phyloP scores from a whole-genome alignment of 1,140 invertebrate species.

The Brachionus rotundiformis region DNA sequence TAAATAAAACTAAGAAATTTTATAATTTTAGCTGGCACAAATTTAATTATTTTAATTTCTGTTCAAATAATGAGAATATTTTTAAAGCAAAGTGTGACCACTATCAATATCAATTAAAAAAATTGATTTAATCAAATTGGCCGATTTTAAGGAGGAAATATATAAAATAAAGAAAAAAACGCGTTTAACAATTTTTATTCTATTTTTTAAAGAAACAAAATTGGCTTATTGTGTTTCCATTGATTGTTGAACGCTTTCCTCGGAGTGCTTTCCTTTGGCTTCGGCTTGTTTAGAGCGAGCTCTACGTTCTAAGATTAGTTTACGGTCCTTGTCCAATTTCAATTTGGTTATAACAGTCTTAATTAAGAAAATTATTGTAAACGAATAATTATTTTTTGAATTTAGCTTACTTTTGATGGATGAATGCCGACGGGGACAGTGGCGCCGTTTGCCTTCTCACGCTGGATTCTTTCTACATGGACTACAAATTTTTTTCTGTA shows the following conservation, averaged over 20 bases:
- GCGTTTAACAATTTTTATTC: conserved; percentile 52
- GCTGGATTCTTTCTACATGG: conserved; percentile 95
- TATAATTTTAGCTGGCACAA: too few relatives aligned
- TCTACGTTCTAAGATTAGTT: conserved; percentile 47
- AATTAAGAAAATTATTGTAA: not conserved
- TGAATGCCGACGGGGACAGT: conserved; percentile 98
- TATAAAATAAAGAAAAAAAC: not conserved
- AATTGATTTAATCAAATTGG: too few relatives aligned
- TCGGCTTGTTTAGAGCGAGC: conserved; percentile 44
- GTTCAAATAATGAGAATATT: too few relatives aligned
- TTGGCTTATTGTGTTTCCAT: conserved; percentile 51
- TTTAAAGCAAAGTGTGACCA: too few relatives aligned
- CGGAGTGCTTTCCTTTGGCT: conserved; percentile 50
- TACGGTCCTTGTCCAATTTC: conserved; percentile 50
- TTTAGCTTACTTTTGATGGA: conserved; percentile 81
- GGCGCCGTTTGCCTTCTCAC: conserved; percentile 97
- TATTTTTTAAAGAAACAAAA: conserved; percentile 41
- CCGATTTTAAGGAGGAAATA: not conserved
- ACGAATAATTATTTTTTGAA: not conserved
- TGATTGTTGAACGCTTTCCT: conserved; percentile 51
- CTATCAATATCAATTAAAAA: too few relatives aligned
- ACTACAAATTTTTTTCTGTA: conserved; percentile 99
- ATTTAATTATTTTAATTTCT: too few relatives aligned
- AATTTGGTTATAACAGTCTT: conserved; percentile 50
- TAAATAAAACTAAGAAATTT: not conserved